A percentile compares a stretch with the other conserved stretches of the same genome.
Evolutionary conservation across 2,888 invertebrate species (phyloP).

Genomic region (Yponomeuta evonymella): DNA sequence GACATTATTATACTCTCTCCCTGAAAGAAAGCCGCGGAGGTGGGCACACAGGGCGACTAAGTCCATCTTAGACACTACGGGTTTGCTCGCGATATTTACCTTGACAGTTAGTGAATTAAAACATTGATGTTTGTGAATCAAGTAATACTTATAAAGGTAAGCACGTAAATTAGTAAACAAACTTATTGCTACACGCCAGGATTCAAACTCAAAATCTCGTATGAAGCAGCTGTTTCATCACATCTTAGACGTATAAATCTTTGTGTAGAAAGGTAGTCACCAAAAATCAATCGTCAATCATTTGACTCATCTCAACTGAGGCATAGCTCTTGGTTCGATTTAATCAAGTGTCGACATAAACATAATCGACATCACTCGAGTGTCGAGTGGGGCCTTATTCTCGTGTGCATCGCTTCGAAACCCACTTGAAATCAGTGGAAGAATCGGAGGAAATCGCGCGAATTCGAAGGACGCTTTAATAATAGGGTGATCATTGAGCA

Average conservation of each 20-base stretch:
- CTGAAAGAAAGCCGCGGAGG: too few relatives aligned
- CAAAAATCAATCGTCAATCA: not conserved
- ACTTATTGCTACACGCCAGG: too few relatives aligned
- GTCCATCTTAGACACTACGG: too few relatives aligned
- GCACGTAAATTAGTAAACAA: too few relatives aligned
- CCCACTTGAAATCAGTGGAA: not conserved
- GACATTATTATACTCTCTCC: not conserved
- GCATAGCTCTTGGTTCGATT: not conserved
- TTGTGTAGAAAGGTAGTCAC: too few relatives aligned
- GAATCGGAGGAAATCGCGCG: not conserved
- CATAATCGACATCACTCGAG: not conserved
- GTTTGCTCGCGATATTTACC: too few relatives aligned
- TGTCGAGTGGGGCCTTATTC: not conserved
- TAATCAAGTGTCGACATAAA: not conserved
- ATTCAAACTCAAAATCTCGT: too few relatives aligned
- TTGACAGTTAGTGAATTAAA: too few relatives aligned
- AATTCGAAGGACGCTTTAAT: not conserved
- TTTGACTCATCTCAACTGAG: not conserved
- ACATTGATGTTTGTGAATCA: too few relatives aligned
- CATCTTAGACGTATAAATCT: too few relatives aligned
- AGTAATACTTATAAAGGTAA: too few relatives aligned
- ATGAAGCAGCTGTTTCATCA: too few relatives aligned
- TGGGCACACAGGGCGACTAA: not conserved
- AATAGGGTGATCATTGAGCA: not conserved
- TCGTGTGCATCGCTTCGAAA: not conserved